Evolutionary conservation across 1,140 invertebrate genomes (phyloP), one percentile per base, ranked within the genome.

Genomic region (Caerostris extrusa): DNA sequence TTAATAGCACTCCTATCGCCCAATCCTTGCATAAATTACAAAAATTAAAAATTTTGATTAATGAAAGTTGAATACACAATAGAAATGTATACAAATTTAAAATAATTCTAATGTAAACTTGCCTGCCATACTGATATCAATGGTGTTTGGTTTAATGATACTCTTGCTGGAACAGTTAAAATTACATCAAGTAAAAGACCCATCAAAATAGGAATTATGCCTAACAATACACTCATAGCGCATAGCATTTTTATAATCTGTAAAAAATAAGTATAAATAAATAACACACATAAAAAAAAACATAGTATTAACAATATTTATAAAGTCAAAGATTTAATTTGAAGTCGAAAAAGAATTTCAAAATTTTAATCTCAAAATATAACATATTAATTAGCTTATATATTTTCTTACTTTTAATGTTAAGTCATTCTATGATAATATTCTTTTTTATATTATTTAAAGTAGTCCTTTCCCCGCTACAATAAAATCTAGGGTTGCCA

Each of bases 1-100:
- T 99, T 95, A 99, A 99, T 0, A 99, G 96, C 7, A 99, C 98
- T 12, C 99, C 99, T 6, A 99, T 96, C 0, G 98, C 98, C 99
- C 98, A 99, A 96, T 99, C 98, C 97, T n/a, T 99, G 95, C 53
- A 90, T 57, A 90, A 67, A 57, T 60, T 50, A 60, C 3, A 19
- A 57, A 83, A 87, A 19, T 83, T 14, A 4, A 17, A 19, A 5
- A 71, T 14, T 61, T 60, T 10, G 14, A 71, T 6, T 19, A 7
- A 34, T 0, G 34, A 34, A 34, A 34, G 34, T 34, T 34, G 34
- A 34, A 34, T 34, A 34, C 34, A 34, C 34, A 34, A 34, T 34
- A 34, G 34, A 34, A 34, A 34, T 34, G 34, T 34, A 34, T 8
- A 7, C 10, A 77, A 77, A 77, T 14, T 53, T 3, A 77, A 5